These are phyloP conservation scores for Girardinichthys multiradiatus DNA, from an alignment of 2,113 vertebrate genomes.

Conservation along the genomic window DNA sequence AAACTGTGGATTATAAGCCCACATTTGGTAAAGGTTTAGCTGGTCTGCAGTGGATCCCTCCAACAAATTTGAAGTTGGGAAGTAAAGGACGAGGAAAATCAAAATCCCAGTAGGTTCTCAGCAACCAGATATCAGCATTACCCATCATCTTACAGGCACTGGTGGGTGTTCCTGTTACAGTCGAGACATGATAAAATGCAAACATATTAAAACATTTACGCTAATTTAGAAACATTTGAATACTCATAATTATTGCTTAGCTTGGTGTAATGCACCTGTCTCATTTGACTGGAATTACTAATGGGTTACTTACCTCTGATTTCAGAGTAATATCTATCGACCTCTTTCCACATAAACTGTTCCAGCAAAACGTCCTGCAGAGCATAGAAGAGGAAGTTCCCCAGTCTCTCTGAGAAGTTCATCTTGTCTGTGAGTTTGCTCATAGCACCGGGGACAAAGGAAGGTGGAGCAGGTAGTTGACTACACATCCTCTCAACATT, in stretches of 20 bases:
- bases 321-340: conserved; percentile 74
- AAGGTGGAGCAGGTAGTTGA: conserved; percentile 74
- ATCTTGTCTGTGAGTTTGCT: conserved; percentile 79
- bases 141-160: conserved; percentile 83
- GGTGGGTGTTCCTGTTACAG: conserved; percentile 1
- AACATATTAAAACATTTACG: fast-evolving
- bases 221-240: fast-evolving
- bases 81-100: conserved; percentile 89
- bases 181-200: not conserved
- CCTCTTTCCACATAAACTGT: not conserved
- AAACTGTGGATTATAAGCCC: conserved; percentile 80
- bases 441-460: conserved; percentile 72
- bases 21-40: conserved; percentile 85
- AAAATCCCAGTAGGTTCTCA: conserved; percentile 92
- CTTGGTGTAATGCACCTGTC: too few relatives aligned
- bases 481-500: conserved; percentile 70
- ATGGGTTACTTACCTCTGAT: conserved; percentile 64
- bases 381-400: conserved; percentile 66
- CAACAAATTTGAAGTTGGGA: conserved; percentile 91
- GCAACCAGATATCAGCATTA: conserved; percentile 90
- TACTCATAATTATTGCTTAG: not conserved
- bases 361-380: conserved; percentile 56
- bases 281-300: fast-evolving
- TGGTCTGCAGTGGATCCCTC: conserved; percentile 90
- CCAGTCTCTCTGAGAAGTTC: conserved; percentile 73